A percentile compares a stretch with the other conserved stretches of the same genome.
Evolutionary conservation across 2,888 invertebrate genomes (phyloP).

Genomic region (Melanophora roralis): DNA sequence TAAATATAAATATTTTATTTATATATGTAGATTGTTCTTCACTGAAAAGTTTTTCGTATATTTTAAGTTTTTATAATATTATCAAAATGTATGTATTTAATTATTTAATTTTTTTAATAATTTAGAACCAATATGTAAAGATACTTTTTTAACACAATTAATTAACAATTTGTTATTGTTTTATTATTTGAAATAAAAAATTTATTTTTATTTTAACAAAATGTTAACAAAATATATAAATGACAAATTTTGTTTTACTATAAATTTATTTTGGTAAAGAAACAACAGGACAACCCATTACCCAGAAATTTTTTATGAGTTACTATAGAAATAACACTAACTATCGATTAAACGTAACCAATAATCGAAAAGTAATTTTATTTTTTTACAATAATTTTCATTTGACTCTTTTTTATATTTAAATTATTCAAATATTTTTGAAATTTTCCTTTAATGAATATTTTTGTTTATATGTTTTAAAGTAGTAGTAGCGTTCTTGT

Average conservation of each 20-base stretch:
- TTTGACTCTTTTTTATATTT: not conserved
- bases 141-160: slow-evolving; percentile 12
- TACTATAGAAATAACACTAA: slow-evolving; percentile 64
- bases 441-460: slow-evolving; percentile 5
- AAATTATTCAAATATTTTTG: slow-evolving; percentile 28
- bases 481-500: slow-evolving; percentile 63
- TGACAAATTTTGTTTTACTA: slow-evolving; percentile 12
- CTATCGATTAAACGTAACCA: slow-evolving; percentile 50
- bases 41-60: no score
- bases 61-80: no score
- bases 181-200: not conserved
- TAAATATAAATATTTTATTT: no score
- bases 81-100: no score
- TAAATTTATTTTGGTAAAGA: slow-evolving; percentile 8
- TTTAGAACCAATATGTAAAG: slow-evolving; percentile 4
- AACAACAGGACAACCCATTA: slow-evolving; percentile 1
- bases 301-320: slow-evolving; percentile 43
- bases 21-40: no score
- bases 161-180: slow-evolving; percentile 26
- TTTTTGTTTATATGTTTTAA: slow-evolving; percentile 34
- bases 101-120: not conserved
- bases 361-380: not conserved
- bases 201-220: slow-evolving; percentile 5
- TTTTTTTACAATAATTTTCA: not conserved
- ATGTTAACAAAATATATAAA: not conserved